Conservation (phyloP, 2,797 vertebrate genomes). For the Pseudochromis fuscus region DNA sequence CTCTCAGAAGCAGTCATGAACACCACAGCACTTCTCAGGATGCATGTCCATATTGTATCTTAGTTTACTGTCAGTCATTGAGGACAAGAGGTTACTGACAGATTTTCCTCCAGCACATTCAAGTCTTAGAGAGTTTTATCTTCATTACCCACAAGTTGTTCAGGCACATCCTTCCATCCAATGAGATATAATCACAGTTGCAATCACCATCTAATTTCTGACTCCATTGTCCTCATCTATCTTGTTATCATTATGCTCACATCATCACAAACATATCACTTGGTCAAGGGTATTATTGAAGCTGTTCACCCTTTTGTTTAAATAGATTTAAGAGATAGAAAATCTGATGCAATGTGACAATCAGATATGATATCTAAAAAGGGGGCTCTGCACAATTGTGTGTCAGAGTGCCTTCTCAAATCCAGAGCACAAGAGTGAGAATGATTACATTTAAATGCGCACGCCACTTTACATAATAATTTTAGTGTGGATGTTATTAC, state of each 20-base stretch:
- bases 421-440: slow-evolving; percentile 26
- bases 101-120: slow-evolving; percentile 15
- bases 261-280: slow-evolving; percentile 41
- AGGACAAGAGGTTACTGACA: not conserved
- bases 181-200: slow-evolving; percentile 44
- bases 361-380: slow-evolving; percentile 49
- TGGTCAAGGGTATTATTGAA: slow-evolving; percentile 34
- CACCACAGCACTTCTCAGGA: not conserved
- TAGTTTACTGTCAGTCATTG: not conserved
- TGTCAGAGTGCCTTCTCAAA: slow-evolving; percentile 46
- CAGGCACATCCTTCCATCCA: slow-evolving; percentile 34
- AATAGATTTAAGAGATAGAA: slow-evolving; percentile 12
- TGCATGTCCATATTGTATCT: not conserved
- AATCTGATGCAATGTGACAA: slow-evolving; percentile 39
- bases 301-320: slow-evolving; percentile 25
- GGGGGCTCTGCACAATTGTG: slow-evolving; percentile 6
- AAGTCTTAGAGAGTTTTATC: not conserved
- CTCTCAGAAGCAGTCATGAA: too few relatives aligned
- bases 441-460: slow-evolving; percentile 58
- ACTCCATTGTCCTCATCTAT: slow-evolving; percentile 28
- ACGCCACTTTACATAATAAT: slow-evolving; percentile 39
- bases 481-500: slow-evolving; percentile 18
- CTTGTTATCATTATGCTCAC: slow-evolving; percentile 47
- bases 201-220: slow-evolving; percentile 43
- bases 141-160: slow-evolving; percentile 21